These are phyloP conservation scores for Galendromus occidentalis DNA, from an alignment of 1,140 invertebrate species.

Conservation along the genomic window DNA sequence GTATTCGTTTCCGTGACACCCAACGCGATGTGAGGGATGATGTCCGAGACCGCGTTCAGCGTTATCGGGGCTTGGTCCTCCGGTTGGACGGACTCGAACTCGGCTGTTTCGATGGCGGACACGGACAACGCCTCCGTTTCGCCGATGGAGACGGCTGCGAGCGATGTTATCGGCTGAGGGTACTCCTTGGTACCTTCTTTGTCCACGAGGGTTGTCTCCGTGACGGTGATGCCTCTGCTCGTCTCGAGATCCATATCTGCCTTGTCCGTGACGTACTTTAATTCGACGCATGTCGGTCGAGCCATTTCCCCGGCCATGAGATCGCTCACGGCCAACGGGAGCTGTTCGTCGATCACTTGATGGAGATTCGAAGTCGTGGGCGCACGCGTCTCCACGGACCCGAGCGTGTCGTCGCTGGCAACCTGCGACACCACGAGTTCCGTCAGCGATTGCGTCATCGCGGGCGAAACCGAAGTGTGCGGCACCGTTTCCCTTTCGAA, in stretches of 20 bases:
- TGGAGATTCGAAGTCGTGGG: background rate
- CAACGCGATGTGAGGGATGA: background rate
- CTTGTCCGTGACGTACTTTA: background rate
- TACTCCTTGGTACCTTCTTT: background rate
- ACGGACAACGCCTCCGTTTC: background rate
- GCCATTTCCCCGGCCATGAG: background rate
- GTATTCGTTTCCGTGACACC: background rate
- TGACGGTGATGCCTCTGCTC: background rate
- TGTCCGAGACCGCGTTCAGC: background rate
- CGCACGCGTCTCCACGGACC: background rate
- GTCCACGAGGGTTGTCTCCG: background rate
- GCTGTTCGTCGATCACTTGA: background rate
- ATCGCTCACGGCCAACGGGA: background rate
- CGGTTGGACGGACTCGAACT: background rate
- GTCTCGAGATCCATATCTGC: background rate
- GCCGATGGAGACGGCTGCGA: background rate
- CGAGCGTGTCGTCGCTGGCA: background rate
- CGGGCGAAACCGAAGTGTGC: background rate
- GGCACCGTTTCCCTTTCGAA: background rate
- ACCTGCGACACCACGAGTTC: background rate
- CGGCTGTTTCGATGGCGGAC: background rate
- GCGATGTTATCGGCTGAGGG: background rate
- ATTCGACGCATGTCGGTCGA: background rate
- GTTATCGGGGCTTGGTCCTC: background rate
- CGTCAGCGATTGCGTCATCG: background rate